Percentiles rank a stretch among this genome's conserved stretches.
Conservation (phyloP, 2,888 invertebrate genomes). For the Eupithecia vulgata region DNA sequence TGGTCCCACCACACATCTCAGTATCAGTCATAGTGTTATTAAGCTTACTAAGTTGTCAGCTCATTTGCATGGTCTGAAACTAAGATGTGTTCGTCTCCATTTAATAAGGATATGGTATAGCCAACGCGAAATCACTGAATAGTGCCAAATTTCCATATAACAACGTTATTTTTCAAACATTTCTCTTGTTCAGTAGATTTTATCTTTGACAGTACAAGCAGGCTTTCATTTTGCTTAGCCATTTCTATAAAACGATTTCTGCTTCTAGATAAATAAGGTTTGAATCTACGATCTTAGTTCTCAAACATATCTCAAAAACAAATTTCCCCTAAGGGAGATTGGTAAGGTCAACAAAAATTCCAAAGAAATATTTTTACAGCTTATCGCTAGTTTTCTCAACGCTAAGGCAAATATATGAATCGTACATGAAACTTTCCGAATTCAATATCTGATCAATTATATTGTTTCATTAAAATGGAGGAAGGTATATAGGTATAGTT, state of each 20-base stretch:
- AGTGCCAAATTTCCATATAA: too few relatives aligned
- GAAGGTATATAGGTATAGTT: not conserved
- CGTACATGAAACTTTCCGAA: slow-evolving; percentile 20
- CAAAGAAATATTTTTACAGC: slow-evolving; percentile 5
- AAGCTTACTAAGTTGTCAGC: too few relatives aligned
- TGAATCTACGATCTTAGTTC: not conserved
- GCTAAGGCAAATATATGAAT: slow-evolving; percentile 26
- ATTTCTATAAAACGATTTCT: not conserved
- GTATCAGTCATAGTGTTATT: too few relatives aligned
- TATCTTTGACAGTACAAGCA: too few relatives aligned
- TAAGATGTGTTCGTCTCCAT: too few relatives aligned
- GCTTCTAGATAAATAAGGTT: not conserved
- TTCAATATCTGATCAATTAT: slow-evolving; percentile 26
- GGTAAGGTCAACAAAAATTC: not conserved
- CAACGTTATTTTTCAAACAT: too few relatives aligned
- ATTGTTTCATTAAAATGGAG: slow-evolving; percentile 17
- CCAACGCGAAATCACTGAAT: too few relatives aligned
- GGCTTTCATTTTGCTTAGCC: too few relatives aligned
- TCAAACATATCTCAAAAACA: too few relatives aligned
- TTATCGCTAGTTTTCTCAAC: slow-evolving; percentile 21
- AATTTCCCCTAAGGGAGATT: not conserved
- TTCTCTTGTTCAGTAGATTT: too few relatives aligned
- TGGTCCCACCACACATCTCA: not conserved
- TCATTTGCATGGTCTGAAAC: too few relatives aligned
- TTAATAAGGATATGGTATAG: too few relatives aligned